Conservation (phyloP, 2,888 invertebrate species). For the Germaria angustata region DNA sequence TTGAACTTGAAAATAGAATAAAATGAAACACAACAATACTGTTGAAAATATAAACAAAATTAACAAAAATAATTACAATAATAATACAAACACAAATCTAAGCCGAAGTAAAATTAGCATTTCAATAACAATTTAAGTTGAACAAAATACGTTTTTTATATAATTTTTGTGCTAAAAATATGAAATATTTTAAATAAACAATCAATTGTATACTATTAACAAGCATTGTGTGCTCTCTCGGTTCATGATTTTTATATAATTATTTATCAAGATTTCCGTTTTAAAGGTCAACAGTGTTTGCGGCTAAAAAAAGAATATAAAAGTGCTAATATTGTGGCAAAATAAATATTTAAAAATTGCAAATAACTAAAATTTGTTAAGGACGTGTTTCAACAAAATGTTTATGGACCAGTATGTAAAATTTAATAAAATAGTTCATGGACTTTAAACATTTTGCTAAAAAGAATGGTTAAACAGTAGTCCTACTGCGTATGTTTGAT, state of each 20-base stretch:
- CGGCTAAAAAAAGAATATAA: not conserved
- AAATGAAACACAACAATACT: too few relatives aligned
- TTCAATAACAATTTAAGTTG: not conserved
- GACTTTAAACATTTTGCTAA: not conserved
- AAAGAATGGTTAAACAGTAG: not conserved
- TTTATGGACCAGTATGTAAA: constrained; percentile 51
- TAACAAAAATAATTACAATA: constrained; percentile 5
- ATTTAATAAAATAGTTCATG: not conserved
- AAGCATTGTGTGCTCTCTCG: not conserved
- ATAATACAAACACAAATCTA: not conserved
- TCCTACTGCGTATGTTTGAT: constrained; percentile 32
- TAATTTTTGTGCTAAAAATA: not conserved
- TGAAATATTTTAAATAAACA: not conserved
- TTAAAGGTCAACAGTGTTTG: constrained; percentile 28
- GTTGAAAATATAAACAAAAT: not conserved
- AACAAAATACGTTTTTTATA: not conserved
- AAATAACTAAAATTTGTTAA: not conserved
- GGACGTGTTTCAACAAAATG: not conserved
- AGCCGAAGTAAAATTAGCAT: not conserved
- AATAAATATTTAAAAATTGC: not conserved
- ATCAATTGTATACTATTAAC: not conserved
- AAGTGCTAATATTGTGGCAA: not conserved
- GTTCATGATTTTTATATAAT: constrained; percentile 1
- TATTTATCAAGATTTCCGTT: not conserved
- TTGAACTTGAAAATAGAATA: constrained; percentile 68